These are phyloP conservation scores for Lamellibrachia luymesi DNA, from an alignment of 1,140 invertebrate genomes.

Conservation along the genomic window DNA sequence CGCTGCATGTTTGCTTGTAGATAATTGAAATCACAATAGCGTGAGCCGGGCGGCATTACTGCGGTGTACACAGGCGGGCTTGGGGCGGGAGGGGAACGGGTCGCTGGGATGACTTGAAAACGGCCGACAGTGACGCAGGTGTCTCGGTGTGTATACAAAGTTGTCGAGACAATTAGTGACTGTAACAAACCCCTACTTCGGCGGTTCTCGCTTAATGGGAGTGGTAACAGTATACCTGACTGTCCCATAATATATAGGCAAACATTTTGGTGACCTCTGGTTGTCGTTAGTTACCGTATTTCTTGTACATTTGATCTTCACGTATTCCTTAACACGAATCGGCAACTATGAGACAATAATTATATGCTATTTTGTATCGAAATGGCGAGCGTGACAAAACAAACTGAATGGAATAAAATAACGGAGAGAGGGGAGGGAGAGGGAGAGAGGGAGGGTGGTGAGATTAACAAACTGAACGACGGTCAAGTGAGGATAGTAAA, in stretches of 20 bases:
- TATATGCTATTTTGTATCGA: not conserved
- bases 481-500: too few relatives aligned
- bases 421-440: too few relatives aligned
- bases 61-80: not conserved
- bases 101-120: not conserved
- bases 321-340: not conserved
- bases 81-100: not conserved
- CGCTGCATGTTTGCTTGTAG: conserved; percentile 3
- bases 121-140: not conserved
- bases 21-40: conserved; percentile 5
- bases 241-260: not conserved
- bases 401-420: too few relatives aligned
- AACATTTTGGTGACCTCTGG: not conserved
- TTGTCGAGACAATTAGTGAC: not conserved
- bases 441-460: not conserved
- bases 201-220: not conserved
- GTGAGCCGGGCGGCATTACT: not conserved
- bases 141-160: not conserved
- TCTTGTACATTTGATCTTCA: not conserved
- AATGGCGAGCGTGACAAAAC: not conserved
- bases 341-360: not conserved
- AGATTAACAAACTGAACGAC: not conserved
- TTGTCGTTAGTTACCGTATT: not conserved
- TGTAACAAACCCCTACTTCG: not conserved
- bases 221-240: not conserved